A percentile compares a stretch with the other conserved stretches of the same genome.
These are phyloP conservation scores for Hemibagrus wyckioides DNA, from an alignment of 2,113 vertebrate species.

Conservation along the genomic window DNA sequence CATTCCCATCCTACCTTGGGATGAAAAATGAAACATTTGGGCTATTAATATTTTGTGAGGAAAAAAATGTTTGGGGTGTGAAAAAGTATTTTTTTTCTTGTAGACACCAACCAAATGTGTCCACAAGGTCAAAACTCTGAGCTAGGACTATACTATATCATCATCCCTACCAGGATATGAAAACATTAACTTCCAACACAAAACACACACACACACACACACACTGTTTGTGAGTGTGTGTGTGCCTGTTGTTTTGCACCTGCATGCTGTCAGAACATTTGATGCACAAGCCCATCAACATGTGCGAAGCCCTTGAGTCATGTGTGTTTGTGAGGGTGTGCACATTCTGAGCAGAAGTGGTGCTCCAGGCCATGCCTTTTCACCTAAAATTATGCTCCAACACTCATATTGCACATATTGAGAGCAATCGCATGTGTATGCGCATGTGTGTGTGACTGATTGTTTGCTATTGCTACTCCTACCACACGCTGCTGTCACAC, in stretches of 20 bases:
- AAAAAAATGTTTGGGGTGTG: neutral
- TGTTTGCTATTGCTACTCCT: slow-evolving; percentile 3
- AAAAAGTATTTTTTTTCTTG: neutral
- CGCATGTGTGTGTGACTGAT: slow-evolving; percentile 20
- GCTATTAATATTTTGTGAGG: neutral
- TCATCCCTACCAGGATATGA: neutral
- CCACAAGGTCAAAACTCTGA: neutral
- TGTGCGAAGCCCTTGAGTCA: neutral
- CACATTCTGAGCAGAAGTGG: slow-evolving; percentile 15
- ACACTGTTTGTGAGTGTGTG: neutral
- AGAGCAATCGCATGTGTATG: neutral
- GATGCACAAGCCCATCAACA: neutral
- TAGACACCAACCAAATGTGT: neutral
- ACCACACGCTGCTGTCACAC: neutral
- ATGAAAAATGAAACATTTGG: neutral
- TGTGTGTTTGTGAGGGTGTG: slow-evolving; percentile 6
- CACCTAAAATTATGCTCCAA: neutral
- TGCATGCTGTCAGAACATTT: slow-evolving; percentile 25
- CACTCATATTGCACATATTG: slow-evolving; percentile 11
- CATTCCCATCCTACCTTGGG: neutral
- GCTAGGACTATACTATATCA: neutral
- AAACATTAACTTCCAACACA: neutral
- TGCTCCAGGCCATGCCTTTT: slow-evolving; percentile 27
- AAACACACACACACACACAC: slow-evolving; percentile 2
- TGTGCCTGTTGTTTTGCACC: neutral